These are phyloP conservation scores for Tinea trinotella DNA, from an alignment of 2,888 invertebrate species.

Conservation along the genomic window DNA sequence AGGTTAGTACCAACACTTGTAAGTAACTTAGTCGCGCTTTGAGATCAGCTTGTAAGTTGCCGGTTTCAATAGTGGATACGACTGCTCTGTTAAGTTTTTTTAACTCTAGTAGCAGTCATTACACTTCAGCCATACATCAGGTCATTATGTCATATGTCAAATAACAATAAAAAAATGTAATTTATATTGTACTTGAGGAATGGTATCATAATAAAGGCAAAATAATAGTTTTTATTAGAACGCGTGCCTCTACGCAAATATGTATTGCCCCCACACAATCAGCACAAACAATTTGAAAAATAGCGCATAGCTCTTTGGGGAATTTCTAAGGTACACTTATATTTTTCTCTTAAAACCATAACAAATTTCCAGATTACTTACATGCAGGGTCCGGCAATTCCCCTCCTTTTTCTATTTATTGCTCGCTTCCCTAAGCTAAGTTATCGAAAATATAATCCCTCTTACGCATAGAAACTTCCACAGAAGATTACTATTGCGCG, in stretches of 20 bases:
- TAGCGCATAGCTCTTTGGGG: conserved; percentile 50
- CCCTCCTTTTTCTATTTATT: conserved; percentile 60
- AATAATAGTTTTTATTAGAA: neutral
- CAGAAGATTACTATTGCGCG: conserved; percentile 61
- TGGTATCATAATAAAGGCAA: too few species aligned
- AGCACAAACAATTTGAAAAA: conserved; percentile 28
- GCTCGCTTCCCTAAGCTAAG: conserved; percentile 58
- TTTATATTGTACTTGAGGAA: too few species aligned
- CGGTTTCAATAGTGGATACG: too few species aligned
- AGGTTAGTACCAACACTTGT: too few species aligned
- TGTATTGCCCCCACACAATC: neutral
- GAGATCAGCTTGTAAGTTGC: too few species aligned
- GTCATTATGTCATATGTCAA: too few species aligned
- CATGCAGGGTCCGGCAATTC: conserved; percentile 35
- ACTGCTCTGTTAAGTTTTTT: too few species aligned
- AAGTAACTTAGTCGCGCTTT: too few species aligned
- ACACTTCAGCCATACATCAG: too few species aligned
- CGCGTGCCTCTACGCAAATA: conserved; percentile 4
- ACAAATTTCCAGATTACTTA: conserved; percentile 66
- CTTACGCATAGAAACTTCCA: conserved; percentile 61
- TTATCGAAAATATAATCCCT: conserved; percentile 71
- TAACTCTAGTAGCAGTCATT: too few species aligned
- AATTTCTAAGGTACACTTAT: conserved; percentile 31
- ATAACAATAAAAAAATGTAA: neutral
- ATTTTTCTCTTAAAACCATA: conserved; percentile 63